Conservation (phyloP, 2,888 invertebrate species). For the Autographa pulchrina region DNA sequence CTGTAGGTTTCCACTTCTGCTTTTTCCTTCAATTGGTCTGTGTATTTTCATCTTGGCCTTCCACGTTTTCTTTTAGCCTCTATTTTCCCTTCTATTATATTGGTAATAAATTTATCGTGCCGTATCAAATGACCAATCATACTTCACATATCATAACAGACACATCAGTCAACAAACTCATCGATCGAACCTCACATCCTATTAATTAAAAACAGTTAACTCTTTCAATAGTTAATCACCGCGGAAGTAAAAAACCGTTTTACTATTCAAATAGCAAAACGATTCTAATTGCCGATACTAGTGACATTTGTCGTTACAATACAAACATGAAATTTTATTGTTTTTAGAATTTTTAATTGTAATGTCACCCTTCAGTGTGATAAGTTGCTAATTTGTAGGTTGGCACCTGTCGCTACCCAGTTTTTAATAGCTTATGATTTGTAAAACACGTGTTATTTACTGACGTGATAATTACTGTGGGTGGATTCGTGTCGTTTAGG, state of each 20-base stretch:
- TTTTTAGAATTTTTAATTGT: conserved; percentile 53
- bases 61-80: no score
- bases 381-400: conserved; percentile 83
- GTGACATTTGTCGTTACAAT: conserved; percentile 29
- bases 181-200: not conserved
- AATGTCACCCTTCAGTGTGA: conserved; percentile 72
- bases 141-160: no score
- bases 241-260: conserved; percentile 10
- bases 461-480: conserved; percentile 31
- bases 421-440: conserved; percentile 47
- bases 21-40: no score
- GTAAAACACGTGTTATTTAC: conserved; percentile 53
- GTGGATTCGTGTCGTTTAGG: conserved; percentile 8
- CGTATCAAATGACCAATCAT: no score
- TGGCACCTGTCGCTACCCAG: conserved; percentile 75
- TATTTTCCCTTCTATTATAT: no score
- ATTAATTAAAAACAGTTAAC: not conserved
- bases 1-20: no score
- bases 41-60: no score
- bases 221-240: not conserved
- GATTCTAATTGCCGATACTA: conserved; percentile 5
- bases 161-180: conserved; percentile 1
- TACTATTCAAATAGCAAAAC: conserved; percentile 17
- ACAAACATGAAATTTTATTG: conserved; percentile 23
- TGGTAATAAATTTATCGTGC: no score